Evolutionary conservation across 2,797 vertebrate genomes (phyloP).

Genomic region (Oreochromis mossambicus): DNA sequence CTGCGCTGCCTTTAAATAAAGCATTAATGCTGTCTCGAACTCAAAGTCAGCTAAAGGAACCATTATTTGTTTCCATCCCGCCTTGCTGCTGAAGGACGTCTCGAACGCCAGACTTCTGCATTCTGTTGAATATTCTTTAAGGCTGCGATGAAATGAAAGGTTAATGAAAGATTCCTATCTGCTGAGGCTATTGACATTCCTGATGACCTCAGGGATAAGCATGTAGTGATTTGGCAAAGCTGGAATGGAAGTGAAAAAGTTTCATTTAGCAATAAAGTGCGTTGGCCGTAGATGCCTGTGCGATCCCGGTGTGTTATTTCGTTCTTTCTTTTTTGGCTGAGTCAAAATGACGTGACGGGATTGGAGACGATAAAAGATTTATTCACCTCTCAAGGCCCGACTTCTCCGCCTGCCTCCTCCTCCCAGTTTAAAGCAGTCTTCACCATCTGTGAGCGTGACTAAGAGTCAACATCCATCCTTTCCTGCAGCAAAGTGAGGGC

Average conservation of each 20-base stretch:
- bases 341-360: conserved; percentile 22
- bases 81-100: not conserved
- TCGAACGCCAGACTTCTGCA: not conserved
- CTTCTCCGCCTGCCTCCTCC: not conserved
- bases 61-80: not conserved
- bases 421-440: not conserved
- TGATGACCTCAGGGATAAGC: conserved; percentile 52
- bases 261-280: conserved; percentile 31
- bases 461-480: not conserved
- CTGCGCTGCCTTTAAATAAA: conserved; percentile 15
- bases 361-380: conserved; percentile 34
- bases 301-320: not conserved
- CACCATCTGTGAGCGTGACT: not conserved
- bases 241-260: conserved; percentile 27
- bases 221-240: not conserved
- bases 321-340: not conserved
- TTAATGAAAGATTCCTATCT: conserved; percentile 63
- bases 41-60: not conserved
- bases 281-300: not conserved
- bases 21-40: not conserved
- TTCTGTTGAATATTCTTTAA: conserved; percentile 26
- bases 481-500: not conserved
- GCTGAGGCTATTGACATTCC: conserved; percentile 33
- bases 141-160: conserved; percentile 30
- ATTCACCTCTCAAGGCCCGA: conserved; percentile 14